Percentiles rank a stretch among this genome's conserved stretches.
Conservation (phyloP, 2,888 invertebrate genomes). For the Aphodius sticticus region DNA sequence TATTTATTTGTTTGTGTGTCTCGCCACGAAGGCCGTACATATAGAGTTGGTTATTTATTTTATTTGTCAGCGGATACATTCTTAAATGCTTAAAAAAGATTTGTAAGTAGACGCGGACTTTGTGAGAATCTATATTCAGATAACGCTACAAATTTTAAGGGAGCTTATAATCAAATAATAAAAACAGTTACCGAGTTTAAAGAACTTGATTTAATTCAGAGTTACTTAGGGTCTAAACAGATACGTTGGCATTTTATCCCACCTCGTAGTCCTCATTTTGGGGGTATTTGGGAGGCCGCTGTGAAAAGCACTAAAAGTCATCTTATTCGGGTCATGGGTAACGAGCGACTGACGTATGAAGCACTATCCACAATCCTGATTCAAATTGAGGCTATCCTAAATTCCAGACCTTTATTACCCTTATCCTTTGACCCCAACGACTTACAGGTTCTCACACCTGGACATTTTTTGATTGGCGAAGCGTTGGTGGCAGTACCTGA, state of each 20-base stretch:
- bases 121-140: constrained; percentile 35
- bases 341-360: constrained; percentile 28
- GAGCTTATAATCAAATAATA: constrained; percentile 38
- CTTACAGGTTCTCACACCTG: constrained; percentile 22
- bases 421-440: constrained; percentile 27
- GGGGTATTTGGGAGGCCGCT: constrained; percentile 33
- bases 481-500: constrained; percentile 17
- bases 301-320: constrained; percentile 35
- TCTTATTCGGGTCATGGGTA: constrained; percentile 24
- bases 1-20: constrained; percentile 44
- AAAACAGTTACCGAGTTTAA: constrained; percentile 9
- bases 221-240: constrained; percentile 17
- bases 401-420: constrained; percentile 18
- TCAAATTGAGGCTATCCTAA: constrained; percentile 33
- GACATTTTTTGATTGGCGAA: constrained; percentile 20
- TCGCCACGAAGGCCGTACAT: constrained; percentile 45
- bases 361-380: constrained; percentile 23
- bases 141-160: constrained; percentile 41
- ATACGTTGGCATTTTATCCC: constrained; percentile 34
- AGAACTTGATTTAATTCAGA: not conserved
- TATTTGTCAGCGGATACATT: constrained; percentile 40
- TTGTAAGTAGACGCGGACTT: constrained; percentile 39
- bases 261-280: constrained; percentile 31
- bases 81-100: constrained; percentile 38
- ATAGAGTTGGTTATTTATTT: constrained; percentile 39